Percentiles rank a stretch among this genome's conserved stretches.
Evolutionary conservation across 2,113 vertebrate species (phyloP).

Genomic region (Takifugu flavidus): DNA sequence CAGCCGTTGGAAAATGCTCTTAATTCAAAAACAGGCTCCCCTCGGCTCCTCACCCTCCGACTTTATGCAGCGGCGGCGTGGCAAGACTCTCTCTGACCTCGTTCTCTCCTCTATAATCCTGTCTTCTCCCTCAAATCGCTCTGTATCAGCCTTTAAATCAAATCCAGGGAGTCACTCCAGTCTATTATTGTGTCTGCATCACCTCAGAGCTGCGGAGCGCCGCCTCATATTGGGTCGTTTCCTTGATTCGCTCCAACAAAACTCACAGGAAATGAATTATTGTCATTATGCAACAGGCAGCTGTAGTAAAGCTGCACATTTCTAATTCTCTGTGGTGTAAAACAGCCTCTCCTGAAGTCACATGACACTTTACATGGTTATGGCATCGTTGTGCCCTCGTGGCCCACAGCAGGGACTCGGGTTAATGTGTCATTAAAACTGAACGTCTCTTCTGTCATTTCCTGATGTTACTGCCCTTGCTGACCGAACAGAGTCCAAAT

Average conservation of each 20-base stretch:
- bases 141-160: constrained; percentile 17
- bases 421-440: constrained; percentile 3
- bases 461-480: constrained; percentile 10
- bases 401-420: not conserved
- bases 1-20: constrained; percentile 19
- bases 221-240: constrained; percentile 26
- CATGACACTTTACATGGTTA: too few relatives aligned
- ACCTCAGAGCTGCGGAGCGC: constrained; percentile 41
- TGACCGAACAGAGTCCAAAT: constrained; percentile 34
- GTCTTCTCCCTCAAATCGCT: not conserved
- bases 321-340: too few relatives aligned
- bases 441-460: not conserved
- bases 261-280: too few relatives aligned
- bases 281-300: too few relatives aligned
- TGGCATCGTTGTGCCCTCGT: too few relatives aligned
- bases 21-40: constrained; percentile 34
- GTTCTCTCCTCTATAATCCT: not conserved
- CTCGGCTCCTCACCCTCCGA: constrained; percentile 3
- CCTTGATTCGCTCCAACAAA: not conserved
- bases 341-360: too few relatives aligned
- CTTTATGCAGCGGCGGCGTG: constrained; percentile 11
- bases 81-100: constrained; percentile 10
- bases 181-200: constrained; percentile 32
- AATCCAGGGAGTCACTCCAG: constrained; percentile 19
- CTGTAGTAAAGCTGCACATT: too few relatives aligned